Evolutionary conservation across 2,797 vertebrate species (phyloP).

Genomic region (Sebastes hubbsi): DNA sequence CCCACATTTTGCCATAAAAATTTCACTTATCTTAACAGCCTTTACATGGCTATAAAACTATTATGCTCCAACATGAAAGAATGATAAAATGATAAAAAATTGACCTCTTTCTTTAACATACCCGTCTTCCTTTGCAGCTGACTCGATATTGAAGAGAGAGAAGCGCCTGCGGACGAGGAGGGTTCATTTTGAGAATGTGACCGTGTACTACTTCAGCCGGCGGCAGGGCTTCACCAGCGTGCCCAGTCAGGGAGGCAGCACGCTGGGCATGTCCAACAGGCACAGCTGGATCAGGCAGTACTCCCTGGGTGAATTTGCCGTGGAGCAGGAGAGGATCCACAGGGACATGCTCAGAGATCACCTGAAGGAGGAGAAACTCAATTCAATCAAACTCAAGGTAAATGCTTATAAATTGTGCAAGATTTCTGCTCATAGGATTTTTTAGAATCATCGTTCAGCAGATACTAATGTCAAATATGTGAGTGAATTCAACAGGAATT

Average conservation of each 20-base stretch:
- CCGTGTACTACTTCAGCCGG: conserved; percentile 97
- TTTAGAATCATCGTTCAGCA: not conserved
- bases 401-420: not conserved
- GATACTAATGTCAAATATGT: not conserved
- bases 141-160: conserved; percentile 95
- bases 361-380: conserved; percentile 96
- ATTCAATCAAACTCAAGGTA: conserved; percentile 95
- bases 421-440: not conserved
- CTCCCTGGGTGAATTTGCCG: conserved; percentile 94
- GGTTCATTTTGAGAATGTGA: conserved; percentile 98
- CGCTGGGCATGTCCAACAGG: conserved; percentile 96
- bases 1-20: conserved; percentile 12
- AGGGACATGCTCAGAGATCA: conserved; percentile 96
- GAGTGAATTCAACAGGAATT: not conserved
- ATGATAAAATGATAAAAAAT: not conserved
- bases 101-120: not conserved
- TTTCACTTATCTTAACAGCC: conserved; percentile 12
- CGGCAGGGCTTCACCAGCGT: conserved; percentile 99
- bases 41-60: conserved; percentile 13
- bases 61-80: not conserved
- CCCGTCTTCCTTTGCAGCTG: conserved; percentile 81
- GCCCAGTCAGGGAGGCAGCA: conserved; percentile 98
- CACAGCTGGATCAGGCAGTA: conserved; percentile 96
- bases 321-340: conserved; percentile 95
- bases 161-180: conserved; percentile 94